These are phyloP conservation scores for Tympanuchus pallidicinctus DNA, from an alignment of 2,113 vertebrate species.

Conservation along the genomic window DNA sequence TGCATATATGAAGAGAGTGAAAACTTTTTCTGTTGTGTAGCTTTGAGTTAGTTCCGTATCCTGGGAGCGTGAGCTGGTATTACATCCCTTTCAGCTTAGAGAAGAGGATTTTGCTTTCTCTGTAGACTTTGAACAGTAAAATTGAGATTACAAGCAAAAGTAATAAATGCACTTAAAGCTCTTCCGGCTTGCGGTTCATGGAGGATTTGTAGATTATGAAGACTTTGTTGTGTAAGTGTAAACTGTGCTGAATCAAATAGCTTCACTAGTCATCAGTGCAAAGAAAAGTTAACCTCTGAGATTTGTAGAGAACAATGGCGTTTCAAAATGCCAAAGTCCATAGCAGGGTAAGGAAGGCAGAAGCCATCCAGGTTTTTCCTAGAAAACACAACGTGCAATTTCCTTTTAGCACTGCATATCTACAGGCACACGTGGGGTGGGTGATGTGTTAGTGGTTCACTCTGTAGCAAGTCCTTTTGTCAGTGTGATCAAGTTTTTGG, in stretches of 20 bases:
- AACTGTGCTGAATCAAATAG: background rate
- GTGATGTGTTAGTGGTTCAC: slow-evolving; percentile 17
- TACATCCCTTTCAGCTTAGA: background rate
- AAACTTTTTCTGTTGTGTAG: background rate
- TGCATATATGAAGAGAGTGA: background rate
- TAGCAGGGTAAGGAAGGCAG: background rate
- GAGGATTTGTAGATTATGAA: background rate
- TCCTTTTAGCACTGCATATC: background rate
- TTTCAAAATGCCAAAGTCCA: background rate
- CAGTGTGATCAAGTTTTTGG: slow-evolving; percentile 21
- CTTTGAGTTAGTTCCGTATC: background rate
- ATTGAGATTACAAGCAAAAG: background rate
- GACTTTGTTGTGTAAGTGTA: background rate
- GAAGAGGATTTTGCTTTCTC: background rate
- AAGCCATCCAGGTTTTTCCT: background rate
- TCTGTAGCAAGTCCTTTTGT: slow-evolving; percentile 27
- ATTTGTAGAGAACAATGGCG: background rate
- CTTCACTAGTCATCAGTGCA: background rate
- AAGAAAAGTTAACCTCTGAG: background rate
- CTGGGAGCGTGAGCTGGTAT: background rate
- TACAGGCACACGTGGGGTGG: slow-evolving; percentile 31
- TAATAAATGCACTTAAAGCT: background rate
- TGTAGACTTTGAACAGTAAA: background rate
- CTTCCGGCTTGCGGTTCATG: background rate
- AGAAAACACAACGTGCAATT: background rate